phyloP scores from a whole-genome alignment of 2,113 vertebrate genomes.

The Catharus bicknelli region DNA sequence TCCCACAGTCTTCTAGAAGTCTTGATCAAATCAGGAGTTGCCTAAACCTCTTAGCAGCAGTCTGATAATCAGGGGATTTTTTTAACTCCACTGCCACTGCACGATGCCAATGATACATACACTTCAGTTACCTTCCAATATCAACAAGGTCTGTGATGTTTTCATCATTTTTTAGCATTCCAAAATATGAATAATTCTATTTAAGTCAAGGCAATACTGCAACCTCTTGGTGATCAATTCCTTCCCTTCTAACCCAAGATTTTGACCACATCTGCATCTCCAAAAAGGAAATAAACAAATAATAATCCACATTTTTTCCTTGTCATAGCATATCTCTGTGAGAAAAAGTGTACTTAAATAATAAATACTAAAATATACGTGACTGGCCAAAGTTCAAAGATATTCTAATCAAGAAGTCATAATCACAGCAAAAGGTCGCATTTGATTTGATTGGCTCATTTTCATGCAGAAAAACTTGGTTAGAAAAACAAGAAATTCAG shows the following conservation, averaged over 20 bases:
- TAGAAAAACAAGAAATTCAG: slow-evolving; percentile 14
- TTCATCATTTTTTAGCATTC: neutral
- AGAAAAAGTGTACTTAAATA: neutral
- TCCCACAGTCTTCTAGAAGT: neutral
- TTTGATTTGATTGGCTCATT: slow-evolving; percentile 51
- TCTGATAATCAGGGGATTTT: neutral
- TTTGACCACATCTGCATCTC: neutral
- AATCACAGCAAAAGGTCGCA: slow-evolving; percentile 36
- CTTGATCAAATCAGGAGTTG: neutral
- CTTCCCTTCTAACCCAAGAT: neutral
- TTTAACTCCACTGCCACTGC: neutral
- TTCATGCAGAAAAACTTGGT: slow-evolving; percentile 22
- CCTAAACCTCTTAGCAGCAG: neutral
- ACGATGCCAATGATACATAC: neutral
- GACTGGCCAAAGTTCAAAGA: slow-evolving; percentile 34
- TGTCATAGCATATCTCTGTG: neutral
- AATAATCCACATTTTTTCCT: neutral
- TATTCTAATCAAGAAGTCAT: slow-evolving; percentile 36
- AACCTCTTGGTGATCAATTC: neutral
- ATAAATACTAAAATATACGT: slow-evolving; percentile 21
- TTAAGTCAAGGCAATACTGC: neutral
- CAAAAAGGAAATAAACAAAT: neutral
- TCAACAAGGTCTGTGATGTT: neutral
- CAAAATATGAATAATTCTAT: neutral
- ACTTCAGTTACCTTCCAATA: neutral